phyloP scores from a whole-genome alignment of 1,140 invertebrate genomes.

The Druon quercuslanigerum region DNA sequence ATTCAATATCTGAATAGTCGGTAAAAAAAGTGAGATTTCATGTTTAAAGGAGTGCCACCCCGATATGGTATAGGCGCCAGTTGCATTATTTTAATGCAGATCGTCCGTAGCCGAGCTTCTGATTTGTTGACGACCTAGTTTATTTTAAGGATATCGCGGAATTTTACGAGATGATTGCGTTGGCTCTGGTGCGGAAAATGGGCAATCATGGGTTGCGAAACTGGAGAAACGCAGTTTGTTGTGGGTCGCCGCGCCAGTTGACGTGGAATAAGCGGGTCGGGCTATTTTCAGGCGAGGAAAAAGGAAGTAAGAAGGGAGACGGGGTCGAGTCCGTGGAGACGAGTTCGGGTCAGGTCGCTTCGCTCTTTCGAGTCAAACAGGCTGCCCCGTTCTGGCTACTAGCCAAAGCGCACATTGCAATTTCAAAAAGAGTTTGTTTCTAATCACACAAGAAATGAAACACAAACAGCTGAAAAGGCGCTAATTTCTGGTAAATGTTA shows the following conservation, averaged over 20 bases:
- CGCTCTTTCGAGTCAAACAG: slow-evolving; percentile 67
- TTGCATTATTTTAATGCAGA: no score
- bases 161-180: slow-evolving; percentile 38
- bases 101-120: background rate
- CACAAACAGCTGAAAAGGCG: no score
- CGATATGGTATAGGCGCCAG: no score
- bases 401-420: slow-evolving; percentile 49
- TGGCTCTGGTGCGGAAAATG: slow-evolving; percentile 38
- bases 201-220: slow-evolving; percentile 48
- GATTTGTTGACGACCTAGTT: background rate
- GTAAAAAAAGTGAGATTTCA: no score
- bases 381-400: slow-evolving; percentile 64
- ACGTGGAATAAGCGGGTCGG: slow-evolving; percentile 63
- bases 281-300: slow-evolving; percentile 67
- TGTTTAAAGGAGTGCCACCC: no score
- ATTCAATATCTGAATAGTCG: no score
- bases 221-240: slow-evolving; percentile 53
- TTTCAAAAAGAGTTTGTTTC: background rate
- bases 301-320: slow-evolving; percentile 61
- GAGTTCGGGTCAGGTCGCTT: slow-evolving; percentile 69
- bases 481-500: no score
- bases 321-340: slow-evolving; percentile 65
- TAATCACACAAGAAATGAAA: no score
- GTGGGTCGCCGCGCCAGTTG: slow-evolving; percentile 52
- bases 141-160: background rate